Evolutionary conservation across 1,140 invertebrate species (phyloP), one percentile per base, ranked within the genome.

Genomic region (Drosophila triauraria): DNA sequence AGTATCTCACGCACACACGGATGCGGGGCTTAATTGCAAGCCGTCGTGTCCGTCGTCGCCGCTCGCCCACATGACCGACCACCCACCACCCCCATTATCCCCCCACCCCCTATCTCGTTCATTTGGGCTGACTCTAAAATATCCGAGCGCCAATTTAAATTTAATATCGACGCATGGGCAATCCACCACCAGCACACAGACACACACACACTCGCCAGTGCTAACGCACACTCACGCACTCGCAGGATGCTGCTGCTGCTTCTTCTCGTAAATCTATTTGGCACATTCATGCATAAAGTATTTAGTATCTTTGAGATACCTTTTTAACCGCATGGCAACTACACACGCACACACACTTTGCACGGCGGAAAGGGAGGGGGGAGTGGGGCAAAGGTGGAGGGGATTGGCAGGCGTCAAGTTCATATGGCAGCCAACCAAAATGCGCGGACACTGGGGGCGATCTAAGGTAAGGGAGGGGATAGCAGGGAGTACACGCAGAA

Each of bases 261-360:
- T 43, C 63, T 27, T 80, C 80, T 88, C 84, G 84, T 88, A 88
- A 88, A 88, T 88, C 84, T 88, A 88, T 88, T 88, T 88, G 85
- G 85, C 85, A 88, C 85, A 88, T 88, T 90, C 85, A 90, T 90
- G 85, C 85, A 88, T 88, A 88, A 88, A 88, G 85, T 88, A 88
- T 88, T 88, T 88, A 88, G 85, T 88, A 88, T 88, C 85, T 88
- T 88, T 85, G 81, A 88, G 85, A 88, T 88, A 88, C 85, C 85
- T 90, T 85, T 88, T 90, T 90, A 88, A 88, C 85, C 85, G 75
- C 85, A 88, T 81, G 78, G 60, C 82, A 88, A 90, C 85, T 90
- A 88, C 84, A 90, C 69, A 81, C 70, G 72, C 70, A 71, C 62
- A 74, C 63, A 51, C 63, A 46, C 58, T 30, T 64, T 58, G 61